Evolutionary conservation across 2,888 invertebrate genomes (phyloP).

Genomic region (Metallyticus violacea): DNA sequence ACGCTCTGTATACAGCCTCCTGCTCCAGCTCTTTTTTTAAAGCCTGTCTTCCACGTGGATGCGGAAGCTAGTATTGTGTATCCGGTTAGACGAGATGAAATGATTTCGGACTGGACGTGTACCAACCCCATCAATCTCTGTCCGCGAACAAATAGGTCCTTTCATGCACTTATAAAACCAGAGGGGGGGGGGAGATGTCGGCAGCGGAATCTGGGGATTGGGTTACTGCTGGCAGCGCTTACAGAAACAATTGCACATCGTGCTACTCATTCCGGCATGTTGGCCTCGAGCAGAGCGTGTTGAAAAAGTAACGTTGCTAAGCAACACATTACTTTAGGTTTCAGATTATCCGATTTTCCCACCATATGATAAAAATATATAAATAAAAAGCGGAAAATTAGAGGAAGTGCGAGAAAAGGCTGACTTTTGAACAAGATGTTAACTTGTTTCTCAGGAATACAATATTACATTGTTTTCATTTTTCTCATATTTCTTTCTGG

Average conservation of each 20-base stretch:
- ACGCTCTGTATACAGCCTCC: background rate
- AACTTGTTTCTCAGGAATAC: too few relatives aligned
- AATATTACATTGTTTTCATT: too few relatives aligned
- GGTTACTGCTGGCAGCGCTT: background rate
- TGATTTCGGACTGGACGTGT: background rate
- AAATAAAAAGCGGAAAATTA: too few relatives aligned
- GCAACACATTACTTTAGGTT: too few relatives aligned
- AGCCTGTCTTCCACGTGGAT: background rate
- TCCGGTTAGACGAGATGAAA: background rate
- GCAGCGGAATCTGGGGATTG: slow-evolving; percentile 7
- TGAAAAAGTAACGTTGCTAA: background rate
- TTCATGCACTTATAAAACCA: slow-evolving; percentile 2
- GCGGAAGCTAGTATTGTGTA: background rate
- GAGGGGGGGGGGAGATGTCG: background rate
- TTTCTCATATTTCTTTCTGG: too few relatives aligned
- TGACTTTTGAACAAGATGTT: too few relatives aligned
- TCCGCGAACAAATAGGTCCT: slow-evolving; percentile 15
- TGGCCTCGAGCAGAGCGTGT: too few relatives aligned
- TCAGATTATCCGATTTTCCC: too few relatives aligned
- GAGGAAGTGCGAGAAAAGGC: too few relatives aligned
- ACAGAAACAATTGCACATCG: background rate
- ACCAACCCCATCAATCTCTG: slow-evolving; percentile 8
- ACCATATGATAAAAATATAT: too few relatives aligned
- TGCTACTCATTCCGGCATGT: background rate
- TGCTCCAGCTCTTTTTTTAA: background rate